phyloP scores from a whole-genome alignment of 30 jellyfish, hydroid and myxozoan species.

The Hydra vulgaris region DNA sequence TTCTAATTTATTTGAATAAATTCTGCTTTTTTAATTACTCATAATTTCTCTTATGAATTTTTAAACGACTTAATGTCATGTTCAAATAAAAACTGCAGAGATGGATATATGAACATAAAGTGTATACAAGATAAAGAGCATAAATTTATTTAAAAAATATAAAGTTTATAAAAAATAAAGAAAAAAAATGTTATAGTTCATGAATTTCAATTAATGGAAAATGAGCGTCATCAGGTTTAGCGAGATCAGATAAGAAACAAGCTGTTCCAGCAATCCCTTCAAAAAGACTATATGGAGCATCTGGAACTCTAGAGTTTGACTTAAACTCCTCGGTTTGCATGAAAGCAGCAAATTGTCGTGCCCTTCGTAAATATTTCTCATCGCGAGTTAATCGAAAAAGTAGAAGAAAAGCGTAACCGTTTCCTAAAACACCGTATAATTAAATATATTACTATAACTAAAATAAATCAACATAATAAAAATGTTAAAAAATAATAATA shows the following conservation, averaged over 20 bases:
- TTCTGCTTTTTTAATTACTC: too few relatives aligned
- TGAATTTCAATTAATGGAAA: conserved; percentile 91
- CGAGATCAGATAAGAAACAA: conserved; percentile 84
- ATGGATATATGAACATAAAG: too few relatives aligned
- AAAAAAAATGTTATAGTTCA: background rate
- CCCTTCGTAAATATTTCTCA: conserved; percentile 62
- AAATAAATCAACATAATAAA: background rate
- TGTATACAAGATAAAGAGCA: too few relatives aligned
- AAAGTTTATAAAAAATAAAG: too few relatives aligned
- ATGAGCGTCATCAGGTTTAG: conserved; percentile 66
- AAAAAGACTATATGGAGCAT: conserved; percentile 95
- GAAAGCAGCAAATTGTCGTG: conserved; percentile 96
- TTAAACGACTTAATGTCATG: too few relatives aligned
- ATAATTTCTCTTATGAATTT: too few relatives aligned
- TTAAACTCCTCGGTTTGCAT: conserved; percentile 99
- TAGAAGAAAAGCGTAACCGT: conserved; percentile 84
- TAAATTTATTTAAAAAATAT: too few relatives aligned
- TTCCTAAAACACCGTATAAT: conserved; percentile 41
- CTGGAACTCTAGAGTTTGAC: conserved; percentile 96
- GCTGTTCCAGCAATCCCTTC: conserved; percentile 99
- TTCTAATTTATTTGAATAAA: too few relatives aligned
- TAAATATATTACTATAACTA: background rate
- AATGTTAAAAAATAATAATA: background rate
- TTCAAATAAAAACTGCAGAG: too few relatives aligned
- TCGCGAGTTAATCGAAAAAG: conserved; percentile 77